Percentiles rank a stretch among this genome's conserved stretches.
phyloP scores from a whole-genome alignment of 2,113 vertebrate species.

The Pseudolaguvia tuberculata region DNA sequence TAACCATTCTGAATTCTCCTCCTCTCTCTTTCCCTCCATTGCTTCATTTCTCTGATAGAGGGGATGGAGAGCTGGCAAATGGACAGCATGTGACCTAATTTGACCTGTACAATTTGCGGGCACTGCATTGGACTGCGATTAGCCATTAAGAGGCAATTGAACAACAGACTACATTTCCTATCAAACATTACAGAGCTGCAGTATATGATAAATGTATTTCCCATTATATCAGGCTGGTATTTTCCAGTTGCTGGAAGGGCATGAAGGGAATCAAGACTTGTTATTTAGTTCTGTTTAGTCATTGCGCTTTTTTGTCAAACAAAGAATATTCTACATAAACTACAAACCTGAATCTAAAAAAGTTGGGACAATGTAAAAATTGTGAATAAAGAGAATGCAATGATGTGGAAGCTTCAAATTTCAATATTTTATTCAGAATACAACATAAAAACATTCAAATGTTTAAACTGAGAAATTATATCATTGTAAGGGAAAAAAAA shows the following conservation, averaged over 20 bases:
- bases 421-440: no score
- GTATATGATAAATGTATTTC: not conserved
- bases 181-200: not conserved
- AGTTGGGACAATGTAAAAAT: no score
- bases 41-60: conserved; percentile 1
- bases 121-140: not conserved
- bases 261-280: not conserved
- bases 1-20: conserved; percentile 5
- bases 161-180: conserved; percentile 21
- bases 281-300: not conserved
- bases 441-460: no score
- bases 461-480: no score
- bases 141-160: conserved; percentile 12
- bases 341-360: no score
- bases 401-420: no score
- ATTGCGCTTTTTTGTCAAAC: not conserved
- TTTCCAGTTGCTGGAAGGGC: not conserved
- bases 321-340: not conserved
- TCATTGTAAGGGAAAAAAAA: no score
- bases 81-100: conserved; percentile 14
- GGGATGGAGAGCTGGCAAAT: conserved; percentile 23
- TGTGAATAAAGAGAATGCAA: no score
- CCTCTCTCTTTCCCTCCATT: conserved; percentile 1
- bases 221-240: conserved; percentile 11
- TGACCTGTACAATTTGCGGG: conserved; percentile 7